Conservation (phyloP, 1,140 invertebrate genomes). For the Liolophura sinensis region DNA sequence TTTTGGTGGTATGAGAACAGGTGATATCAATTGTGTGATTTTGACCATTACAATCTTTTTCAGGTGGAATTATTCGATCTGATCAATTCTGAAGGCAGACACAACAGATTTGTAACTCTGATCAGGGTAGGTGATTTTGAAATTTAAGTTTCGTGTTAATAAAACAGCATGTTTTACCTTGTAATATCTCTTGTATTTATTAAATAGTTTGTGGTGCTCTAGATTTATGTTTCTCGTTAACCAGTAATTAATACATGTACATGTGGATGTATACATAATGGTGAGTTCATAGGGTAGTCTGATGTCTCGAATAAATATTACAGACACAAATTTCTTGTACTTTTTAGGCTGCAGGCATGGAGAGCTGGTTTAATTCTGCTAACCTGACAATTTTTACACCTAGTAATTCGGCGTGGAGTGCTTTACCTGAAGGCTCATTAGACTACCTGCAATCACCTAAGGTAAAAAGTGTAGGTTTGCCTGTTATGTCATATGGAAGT, state of each 20-base stretch:
- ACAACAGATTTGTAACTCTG: conserved; percentile 33
- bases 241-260: too few relatives aligned
- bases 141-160: too few relatives aligned
- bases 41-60: conserved; percentile 7
- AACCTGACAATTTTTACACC: conserved; percentile 43
- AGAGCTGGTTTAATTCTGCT: conserved; percentile 16
- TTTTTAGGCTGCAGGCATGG: conserved; percentile 28
- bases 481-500: too few relatives aligned
- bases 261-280: background rate
- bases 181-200: too few relatives aligned
- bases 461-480: conserved; percentile 11
- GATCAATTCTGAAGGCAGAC: conserved; percentile 31
- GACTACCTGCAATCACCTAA: conserved; percentile 33
- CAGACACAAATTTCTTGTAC: background rate
- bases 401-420: conserved; percentile 34
- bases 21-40: too few relatives aligned
- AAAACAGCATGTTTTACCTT: too few relatives aligned
- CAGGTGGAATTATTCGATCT: conserved; percentile 35
- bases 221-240: too few relatives aligned
- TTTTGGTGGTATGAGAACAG: too few relatives aligned
- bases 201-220: too few relatives aligned
- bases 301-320: background rate
- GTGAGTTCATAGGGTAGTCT: background rate
- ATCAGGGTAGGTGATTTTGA: conserved; percentile 27
- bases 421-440: conserved; percentile 28